Evolutionary conservation across 2,113 vertebrate genomes (phyloP).

Genomic region (Perca fluviatilis): DNA sequence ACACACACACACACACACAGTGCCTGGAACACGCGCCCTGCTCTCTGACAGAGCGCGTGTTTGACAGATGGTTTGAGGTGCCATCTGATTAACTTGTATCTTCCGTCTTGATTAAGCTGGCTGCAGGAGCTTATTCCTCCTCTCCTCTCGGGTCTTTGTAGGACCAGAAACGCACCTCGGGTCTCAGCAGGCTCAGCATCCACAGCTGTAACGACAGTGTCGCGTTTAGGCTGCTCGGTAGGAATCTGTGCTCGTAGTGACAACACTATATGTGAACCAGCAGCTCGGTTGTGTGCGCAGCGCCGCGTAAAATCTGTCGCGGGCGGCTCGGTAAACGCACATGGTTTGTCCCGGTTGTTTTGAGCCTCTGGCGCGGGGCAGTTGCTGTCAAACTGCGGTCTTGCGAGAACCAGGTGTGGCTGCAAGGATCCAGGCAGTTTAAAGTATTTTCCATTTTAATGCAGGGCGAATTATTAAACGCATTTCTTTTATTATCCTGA

Average conservation of each 20-base stretch:
- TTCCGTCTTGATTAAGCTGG: conserved; percentile 61
- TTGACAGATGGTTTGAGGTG: conserved; percentile 76
- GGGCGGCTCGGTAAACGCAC: conserved; percentile 16
- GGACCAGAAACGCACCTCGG: not conserved
- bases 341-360: conserved; percentile 30
- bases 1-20: too few species aligned
- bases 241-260: not conserved
- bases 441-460: conserved; percentile 1
- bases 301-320: not conserved
- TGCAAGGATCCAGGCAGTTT: not conserved
- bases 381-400: conserved; percentile 55
- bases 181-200: conserved; percentile 4
- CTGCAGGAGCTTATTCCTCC: conserved; percentile 50
- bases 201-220: not conserved
- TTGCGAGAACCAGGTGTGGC: not conserved
- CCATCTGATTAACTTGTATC: conserved; percentile 73
- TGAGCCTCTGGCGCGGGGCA: conserved; percentile 20
- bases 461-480: not conserved
- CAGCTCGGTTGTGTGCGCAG: not conserved
- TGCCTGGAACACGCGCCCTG: not conserved
- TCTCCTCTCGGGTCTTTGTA: not conserved
- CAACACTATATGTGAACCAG: not conserved
- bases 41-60: conserved; percentile 46
- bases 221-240: not conserved
- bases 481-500: not conserved